Base-by-base conservation (phyloP, 2,888 invertebrate genomes). In the Yponomeuta sedellus region DNA sequence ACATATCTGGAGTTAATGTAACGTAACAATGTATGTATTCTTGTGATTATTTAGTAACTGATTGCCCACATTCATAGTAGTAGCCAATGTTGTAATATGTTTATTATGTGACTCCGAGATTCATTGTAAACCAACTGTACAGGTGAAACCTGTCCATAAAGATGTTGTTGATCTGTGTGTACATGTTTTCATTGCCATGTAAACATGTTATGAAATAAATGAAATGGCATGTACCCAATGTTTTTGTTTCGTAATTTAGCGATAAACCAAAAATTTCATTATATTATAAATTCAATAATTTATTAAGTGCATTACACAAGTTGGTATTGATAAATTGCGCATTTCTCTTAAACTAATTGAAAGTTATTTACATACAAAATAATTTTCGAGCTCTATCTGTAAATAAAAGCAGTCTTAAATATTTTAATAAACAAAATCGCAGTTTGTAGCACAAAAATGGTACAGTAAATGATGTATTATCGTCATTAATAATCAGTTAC, bases 251-350 rank as follows among this genome's bases (percentile, higher is more conserved):
- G 58, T 63, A 40, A 16, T 40, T 34, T 28, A 19, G 40, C 19
- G 61, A 61, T 39, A 61, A 61, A 66, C 71, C 77, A 74, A 71
- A 74, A 76, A 74, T 16, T 79, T 72, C 71, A 73, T 69, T 74
- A 65, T 67, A 69, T 72, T 71, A 67, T 72, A 75, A 83, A 80
- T 86, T 87, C 85, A 88, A 89, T 89, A 89, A 89, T 86, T 89
- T 88, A 88, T 88, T 82, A 83, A 86, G 88, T 88, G 88, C 86
- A 73, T 78, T 88, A 88, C 85, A 88, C 83, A 86, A 85, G 79
- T 79, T 84, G 86, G 34, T 80, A 82, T 84, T 85, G 73, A 80
- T 81, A 80, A 82, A 82, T 83, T 85, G 83, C 85, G 82, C 81
- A 80, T 81, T 83, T 80, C 83, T 81, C 82, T 85, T 86, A 80